Evolutionary conservation across 1,140 invertebrate species (phyloP).

Genomic region (Drosophila erecta): DNA sequence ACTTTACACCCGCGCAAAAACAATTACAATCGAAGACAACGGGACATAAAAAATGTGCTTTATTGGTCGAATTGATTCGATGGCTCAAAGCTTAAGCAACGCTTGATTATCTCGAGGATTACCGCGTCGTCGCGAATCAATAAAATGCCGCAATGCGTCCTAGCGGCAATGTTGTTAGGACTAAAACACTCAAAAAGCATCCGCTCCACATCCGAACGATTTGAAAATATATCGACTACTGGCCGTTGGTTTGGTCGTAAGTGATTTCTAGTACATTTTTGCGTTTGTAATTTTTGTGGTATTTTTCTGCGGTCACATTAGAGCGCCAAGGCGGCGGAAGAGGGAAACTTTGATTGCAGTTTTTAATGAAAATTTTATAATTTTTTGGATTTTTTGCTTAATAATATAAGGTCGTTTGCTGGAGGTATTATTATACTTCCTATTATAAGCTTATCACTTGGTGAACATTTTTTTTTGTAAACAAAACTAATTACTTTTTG

Average conservation of each 20-base stretch:
- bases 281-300: not conserved
- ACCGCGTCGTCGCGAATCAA: conserved; percentile 13
- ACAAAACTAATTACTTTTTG: no score
- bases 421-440: no score
- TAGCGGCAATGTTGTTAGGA: conserved; percentile 4
- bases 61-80: not conserved
- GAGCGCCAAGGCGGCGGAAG: not conserved
- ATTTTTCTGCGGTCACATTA: not conserved
- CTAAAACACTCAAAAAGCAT: not conserved
- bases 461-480: no score
- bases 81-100: not conserved
- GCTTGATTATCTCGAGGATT: conserved; percentile 1
- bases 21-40: conserved; percentile 1
- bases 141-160: conserved; percentile 8
- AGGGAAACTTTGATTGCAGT: not conserved
- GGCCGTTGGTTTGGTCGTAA: not conserved
- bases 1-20: conserved; percentile 1
- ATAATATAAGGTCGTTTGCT: no score
- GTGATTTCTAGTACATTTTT: not conserved
- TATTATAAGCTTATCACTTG: no score
- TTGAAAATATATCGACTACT: not conserved
- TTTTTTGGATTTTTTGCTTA: no score
- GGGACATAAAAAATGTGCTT: not conserved
- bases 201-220: not conserved
- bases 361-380: not conserved